These are phyloP conservation scores for Hormiphora californensis DNA, from an alignment of 37 sponge, comb jelly and placozoan genomes.

Conservation along the genomic window DNA sequence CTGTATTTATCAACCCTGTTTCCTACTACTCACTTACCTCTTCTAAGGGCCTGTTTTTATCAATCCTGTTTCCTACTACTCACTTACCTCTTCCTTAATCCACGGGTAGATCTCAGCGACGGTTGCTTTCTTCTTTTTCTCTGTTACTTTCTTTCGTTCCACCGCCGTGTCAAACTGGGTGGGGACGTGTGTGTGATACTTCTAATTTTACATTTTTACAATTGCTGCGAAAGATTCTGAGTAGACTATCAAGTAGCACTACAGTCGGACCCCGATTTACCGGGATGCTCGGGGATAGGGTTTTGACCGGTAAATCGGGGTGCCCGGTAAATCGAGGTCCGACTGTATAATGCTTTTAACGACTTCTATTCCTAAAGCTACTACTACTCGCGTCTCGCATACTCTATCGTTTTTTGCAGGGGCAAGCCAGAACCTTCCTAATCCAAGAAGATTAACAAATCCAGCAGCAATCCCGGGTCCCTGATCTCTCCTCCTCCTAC, in stretches of 20 bases:
- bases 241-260: too few species aligned
- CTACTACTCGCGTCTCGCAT: too few species aligned
- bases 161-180: neutral
- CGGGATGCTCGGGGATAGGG: too few species aligned
- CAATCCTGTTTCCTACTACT: too few species aligned
- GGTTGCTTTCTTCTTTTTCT: neutral
- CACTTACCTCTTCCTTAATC: slow-evolving; percentile 23
- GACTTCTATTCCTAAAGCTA: too few species aligned
- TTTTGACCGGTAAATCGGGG: too few species aligned
- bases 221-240: neutral
- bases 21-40: too few species aligned
- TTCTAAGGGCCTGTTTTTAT: too few species aligned
- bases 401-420: slow-evolving; percentile 29
- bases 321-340: too few species aligned
- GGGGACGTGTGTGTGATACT: neutral
- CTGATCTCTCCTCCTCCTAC: neutral
- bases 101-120: slow-evolving; percentile 11
- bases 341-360: too few species aligned
- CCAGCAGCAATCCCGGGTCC: neutral
- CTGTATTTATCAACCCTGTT: too few species aligned
- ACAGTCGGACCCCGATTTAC: too few species aligned
- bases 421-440: neutral
- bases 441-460: neutral
- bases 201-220: neutral
- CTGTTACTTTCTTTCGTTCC: neutral